Evolutionary conservation across 2,797 vertebrate species (phyloP), one percentile per base, ranked within the genome.

Genomic region (Aythya fuligula): DNA sequence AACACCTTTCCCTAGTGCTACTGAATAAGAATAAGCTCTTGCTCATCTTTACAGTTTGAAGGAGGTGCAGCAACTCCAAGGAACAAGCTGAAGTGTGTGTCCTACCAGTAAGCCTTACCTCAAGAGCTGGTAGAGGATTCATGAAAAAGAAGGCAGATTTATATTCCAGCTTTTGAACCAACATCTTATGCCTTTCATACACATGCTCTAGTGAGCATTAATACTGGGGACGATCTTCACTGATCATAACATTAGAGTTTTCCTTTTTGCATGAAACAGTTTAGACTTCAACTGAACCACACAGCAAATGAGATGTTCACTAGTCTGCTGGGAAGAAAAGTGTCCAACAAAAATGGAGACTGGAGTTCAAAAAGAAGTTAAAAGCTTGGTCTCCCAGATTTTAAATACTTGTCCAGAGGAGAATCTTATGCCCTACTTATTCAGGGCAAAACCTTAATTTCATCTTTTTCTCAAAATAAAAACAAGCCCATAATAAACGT

Each of bases 201-300:
- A 7, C 2, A 0, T 2, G 6, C 67, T 73, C 25, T 19, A 11
- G 36, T 17, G 8, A 17, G 49, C 24, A 53, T 17, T 61, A 73
- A 17, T 47, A 16, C 13, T 25, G 61, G 12, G 16, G 32, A 39
- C 4, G 39, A 9, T 58, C 57, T 43, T 66, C 71, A 14, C 13
- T 39, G 78, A 22, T 6, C 4, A 6, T 39, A 65, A 22, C 4
- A 1, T 2, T 11, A 39, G n/a, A 38, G n/a, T 9, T 13, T 1
- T 89, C 24, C 14, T 60, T 64, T 69, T 32, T 54, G 19, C 11
- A 7, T 9, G n/a, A 7, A 3, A 3, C n/a, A 58, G 22, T 56
- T 60, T 47, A 67, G 39, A 5, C 11, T 4, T 8, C 13, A 8
- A 4, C 49, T 41, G 60, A 67, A 11, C 27, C 49, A 34, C 24